Base-by-base conservation (phyloP, 2,888 invertebrate species). In the Pseudococcus longispinus region DNA sequence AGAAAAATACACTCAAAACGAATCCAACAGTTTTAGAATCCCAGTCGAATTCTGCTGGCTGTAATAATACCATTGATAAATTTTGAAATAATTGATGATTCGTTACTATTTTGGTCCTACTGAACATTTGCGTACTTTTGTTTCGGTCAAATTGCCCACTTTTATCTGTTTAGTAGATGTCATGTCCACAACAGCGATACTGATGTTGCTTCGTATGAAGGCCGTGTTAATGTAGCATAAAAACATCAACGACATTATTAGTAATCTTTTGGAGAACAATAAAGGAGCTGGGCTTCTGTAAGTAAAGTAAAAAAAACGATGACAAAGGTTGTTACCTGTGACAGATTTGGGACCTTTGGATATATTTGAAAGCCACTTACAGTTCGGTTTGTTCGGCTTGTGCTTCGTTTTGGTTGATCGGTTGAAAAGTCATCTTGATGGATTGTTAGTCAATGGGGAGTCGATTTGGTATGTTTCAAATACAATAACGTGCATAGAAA, bases 1-100 rank as follows among this genome's bases (percentile, higher is more conserved):
- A 96, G 92, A 97, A 97, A 91, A 97, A 97, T 0, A 96, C 95
- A 89, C 96, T 96, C 85, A 97, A 4, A 9, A 37, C 9, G 91
- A 46, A 91, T 0, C 96, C 96, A 91, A 95, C 95, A 55, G 94
- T 93, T 90, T 93, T 93, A 0, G 94, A 93, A 89, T 94, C 94
- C 97, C 97, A 97, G 88, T 95, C 93, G 90, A 96, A 96, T 89
- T 96, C 95, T 89, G 93, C 93, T 18, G 92, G 91, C 93, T 95
- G 91, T 29, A 5, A 29, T 5, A 26, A 37, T 20, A 37, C 8
- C 5, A 9, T 32, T 32, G 32, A 37, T 37, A 9, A 37, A 8
- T 37, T 37, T 37, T 6, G 37, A 37, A 9, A 37, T 4, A 37
- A 5, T 4, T 37, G 9, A n/a, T n/a, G 8, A 37, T 4, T 0